Conservation (phyloP, 2,797 vertebrate genomes). For the Cichlasoma orientale region DNA sequence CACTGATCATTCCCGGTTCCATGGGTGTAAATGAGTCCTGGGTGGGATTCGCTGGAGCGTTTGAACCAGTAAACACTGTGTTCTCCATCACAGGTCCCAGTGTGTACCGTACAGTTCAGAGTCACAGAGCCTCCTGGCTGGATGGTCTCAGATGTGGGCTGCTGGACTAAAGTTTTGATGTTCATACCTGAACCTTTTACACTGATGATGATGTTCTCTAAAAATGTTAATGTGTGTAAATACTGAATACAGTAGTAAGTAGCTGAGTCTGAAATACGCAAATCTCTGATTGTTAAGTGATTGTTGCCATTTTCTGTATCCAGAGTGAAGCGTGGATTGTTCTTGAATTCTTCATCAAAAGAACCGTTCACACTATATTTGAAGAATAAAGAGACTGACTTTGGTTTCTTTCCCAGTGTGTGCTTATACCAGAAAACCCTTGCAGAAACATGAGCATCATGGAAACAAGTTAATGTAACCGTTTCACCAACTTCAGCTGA, state of each 20-base stretch:
- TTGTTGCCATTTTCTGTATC: rapidly evolving
- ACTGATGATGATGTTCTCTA: rapidly evolving
- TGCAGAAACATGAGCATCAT: rapidly evolving
- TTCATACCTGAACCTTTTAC: not conserved
- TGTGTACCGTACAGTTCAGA: not conserved
- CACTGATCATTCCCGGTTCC: rapidly evolving
- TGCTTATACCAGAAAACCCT: not conserved
- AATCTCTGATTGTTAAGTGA: constrained; percentile 7
- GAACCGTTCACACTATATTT: not conserved
- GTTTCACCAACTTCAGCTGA: not conserved
- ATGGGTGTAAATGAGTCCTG: not conserved
- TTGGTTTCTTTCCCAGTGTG: constrained; percentile 11
- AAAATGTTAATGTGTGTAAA: not conserved
- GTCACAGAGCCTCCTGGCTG: not conserved
- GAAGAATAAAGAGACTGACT: not conserved
- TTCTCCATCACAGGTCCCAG: not conserved
- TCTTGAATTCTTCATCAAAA: not conserved
- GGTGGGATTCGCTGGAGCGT: not conserved
- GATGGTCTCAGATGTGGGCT: not conserved
- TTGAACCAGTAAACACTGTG: not conserved
- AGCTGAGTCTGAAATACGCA: not conserved
- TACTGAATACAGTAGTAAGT: rapidly evolving
- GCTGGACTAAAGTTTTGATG: not conserved
- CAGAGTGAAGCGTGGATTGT: not conserved
- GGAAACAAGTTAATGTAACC: not conserved